Conservation (phyloP, 2,888 invertebrate species). For the Artemia sinica region DNA sequence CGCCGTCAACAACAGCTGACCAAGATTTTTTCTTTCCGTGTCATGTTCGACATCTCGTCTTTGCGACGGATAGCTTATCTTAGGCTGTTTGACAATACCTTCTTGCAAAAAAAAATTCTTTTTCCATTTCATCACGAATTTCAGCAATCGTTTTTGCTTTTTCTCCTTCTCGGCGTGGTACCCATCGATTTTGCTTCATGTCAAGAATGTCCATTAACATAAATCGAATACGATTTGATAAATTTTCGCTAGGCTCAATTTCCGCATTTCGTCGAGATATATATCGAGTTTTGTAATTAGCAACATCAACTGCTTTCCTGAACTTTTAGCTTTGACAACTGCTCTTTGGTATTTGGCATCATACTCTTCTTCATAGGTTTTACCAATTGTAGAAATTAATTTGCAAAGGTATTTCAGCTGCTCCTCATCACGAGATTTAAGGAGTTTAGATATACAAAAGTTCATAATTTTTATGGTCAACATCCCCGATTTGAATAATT, state of each 20-base stretch:
- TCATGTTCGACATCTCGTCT: too few relatives aligned
- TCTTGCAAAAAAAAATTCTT: too few relatives aligned
- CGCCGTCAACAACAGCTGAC: too few relatives aligned
- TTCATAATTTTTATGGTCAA: constrained; percentile 71
- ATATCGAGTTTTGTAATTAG: constrained; percentile 32
- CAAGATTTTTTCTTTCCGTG: too few relatives aligned
- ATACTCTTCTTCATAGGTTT: constrained; percentile 32
- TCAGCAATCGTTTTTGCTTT: constrained; percentile 64
- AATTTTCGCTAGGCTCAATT: constrained; percentile 44
- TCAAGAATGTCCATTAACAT: constrained; percentile 86
- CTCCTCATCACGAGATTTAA: constrained; percentile 61
- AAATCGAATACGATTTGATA: constrained; percentile 39
- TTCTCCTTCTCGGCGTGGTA: constrained; percentile 63
- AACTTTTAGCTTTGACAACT: too few relatives aligned
- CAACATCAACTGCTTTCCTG: too few relatives aligned
- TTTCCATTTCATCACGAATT: constrained; percentile 60
- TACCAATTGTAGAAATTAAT: constrained; percentile 73
- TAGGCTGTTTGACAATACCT: too few relatives aligned
- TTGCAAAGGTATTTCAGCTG: constrained; percentile 82
- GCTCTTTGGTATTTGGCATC: not conserved
- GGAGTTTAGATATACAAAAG: constrained; percentile 56
- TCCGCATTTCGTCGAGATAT: constrained; percentile 49
- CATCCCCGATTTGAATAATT: constrained; percentile 79
- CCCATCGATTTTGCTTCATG: constrained; percentile 62
- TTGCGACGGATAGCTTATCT: too few relatives aligned